These are phyloP conservation scores for Hirundo rustica DNA, from an alignment of 2,797 vertebrate genomes.

Conservation along the genomic window DNA sequence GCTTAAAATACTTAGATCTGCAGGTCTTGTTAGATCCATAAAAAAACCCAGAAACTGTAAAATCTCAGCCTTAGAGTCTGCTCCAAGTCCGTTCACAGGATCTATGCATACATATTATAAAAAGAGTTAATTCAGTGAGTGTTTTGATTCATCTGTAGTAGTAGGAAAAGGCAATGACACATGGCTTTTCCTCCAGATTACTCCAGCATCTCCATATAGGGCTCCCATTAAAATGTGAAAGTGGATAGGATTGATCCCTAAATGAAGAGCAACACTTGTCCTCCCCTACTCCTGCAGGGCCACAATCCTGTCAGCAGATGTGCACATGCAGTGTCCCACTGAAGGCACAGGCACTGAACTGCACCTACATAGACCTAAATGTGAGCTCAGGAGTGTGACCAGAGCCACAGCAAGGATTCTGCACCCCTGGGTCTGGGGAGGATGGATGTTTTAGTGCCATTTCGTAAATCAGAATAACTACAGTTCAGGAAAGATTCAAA, in stretches of 20 bases:
- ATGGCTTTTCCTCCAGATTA: neutral
- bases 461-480: neutral
- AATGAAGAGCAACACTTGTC: neutral
- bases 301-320: neutral
- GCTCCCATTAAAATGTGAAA: neutral
- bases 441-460: neutral
- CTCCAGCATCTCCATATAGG: neutral
- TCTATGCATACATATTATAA: neutral
- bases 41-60: neutral
- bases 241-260: neutral
- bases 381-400: neutral
- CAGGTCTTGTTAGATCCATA: neutral
- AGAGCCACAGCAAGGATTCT: neutral
- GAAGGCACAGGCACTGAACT: neutral
- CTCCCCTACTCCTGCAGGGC: neutral
- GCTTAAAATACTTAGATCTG: neutral
- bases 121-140: neutral
- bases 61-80: neutral
- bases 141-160: neutral
- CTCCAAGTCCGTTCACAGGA: neutral
- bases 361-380: neutral
- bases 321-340: neutral
- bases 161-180: neutral
- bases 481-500: neutral
- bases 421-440: neutral